These are phyloP conservation scores for Venturia canescens DNA, from an alignment of 1,140 invertebrate species.

Conservation along the genomic window DNA sequence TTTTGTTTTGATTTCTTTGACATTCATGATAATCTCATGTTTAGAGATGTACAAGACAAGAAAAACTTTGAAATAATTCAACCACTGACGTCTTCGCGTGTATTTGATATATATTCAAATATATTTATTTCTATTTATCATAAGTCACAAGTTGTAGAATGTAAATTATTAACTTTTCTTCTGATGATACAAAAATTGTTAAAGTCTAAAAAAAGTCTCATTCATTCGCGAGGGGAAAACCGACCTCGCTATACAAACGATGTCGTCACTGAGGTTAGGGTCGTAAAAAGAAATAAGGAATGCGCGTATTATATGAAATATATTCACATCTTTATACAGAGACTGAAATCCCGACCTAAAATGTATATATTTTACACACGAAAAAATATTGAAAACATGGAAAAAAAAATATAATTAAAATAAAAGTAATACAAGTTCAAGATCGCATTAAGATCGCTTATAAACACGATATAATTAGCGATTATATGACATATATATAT, in stretches of 20 bases:
- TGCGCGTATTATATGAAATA: conserved; percentile 35
- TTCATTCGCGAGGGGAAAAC: too few relatives aligned
- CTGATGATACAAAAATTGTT: background rate
- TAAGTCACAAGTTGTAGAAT: conserved; percentile 57
- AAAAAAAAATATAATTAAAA: conserved; percentile 39
- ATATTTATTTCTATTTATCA: conserved; percentile 56
- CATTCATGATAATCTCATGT: background rate
- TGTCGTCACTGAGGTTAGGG: background rate
- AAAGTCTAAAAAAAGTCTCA: background rate
- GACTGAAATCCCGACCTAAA: conserved; percentile 72
- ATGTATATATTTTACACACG: conserved; percentile 67
- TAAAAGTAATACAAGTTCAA: conserved; percentile 54
- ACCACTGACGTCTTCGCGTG: background rate
- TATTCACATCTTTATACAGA: conserved; percentile 69
- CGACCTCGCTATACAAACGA: background rate
- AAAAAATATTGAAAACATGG: too few relatives aligned
- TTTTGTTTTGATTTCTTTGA: background rate
- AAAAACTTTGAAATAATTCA: background rate
- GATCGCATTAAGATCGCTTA: conserved; percentile 52
- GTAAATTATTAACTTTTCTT: conserved; percentile 34
- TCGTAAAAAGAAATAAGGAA: conserved; percentile 27
- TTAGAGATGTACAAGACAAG: background rate
- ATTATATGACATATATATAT: conserved; percentile 50
- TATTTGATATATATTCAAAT: conserved; percentile 35
- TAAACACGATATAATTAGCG: conserved; percentile 54